These are phyloP conservation scores for Phortica okadai DNA, from an alignment of 2,888 invertebrate genomes.

Conservation along the genomic window DNA sequence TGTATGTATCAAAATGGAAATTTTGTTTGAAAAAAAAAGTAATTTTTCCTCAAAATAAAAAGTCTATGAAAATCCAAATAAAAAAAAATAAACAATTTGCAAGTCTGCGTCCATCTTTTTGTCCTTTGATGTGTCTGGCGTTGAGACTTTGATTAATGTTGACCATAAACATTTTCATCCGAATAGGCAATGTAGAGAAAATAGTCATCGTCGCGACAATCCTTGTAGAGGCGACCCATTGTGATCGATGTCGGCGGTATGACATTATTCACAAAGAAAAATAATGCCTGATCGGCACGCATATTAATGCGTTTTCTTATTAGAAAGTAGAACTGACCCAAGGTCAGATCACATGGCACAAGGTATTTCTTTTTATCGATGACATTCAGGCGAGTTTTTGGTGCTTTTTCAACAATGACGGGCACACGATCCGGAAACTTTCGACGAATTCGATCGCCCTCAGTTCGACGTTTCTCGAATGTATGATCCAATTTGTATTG, in stretches of 20 bases:
- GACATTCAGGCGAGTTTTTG: constrained; percentile 93
- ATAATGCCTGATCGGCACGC: constrained; percentile 95
- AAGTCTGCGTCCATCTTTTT: too few relatives aligned
- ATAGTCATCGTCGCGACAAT: constrained; percentile 99
- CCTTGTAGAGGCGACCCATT: constrained; percentile 97
- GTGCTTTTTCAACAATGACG: constrained; percentile 97
- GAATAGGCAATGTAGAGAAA: constrained; percentile 99
- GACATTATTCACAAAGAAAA: constrained; percentile 97
- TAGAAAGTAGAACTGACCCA: constrained; percentile 97
- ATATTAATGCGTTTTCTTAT: constrained; percentile 96
- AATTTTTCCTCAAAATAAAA: too few relatives aligned
- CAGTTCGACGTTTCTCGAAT: constrained; percentile 95
- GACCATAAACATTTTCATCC: constrained; percentile 98
- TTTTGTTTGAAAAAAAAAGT: too few relatives aligned
- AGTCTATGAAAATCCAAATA: too few relatives aligned
- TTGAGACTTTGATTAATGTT: constrained; percentile 2
- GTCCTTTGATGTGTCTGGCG: too few relatives aligned
- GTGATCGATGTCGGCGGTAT: constrained; percentile 97
- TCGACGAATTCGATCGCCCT: constrained; percentile 95
- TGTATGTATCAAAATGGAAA: too few relatives aligned
- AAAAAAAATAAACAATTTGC: too few relatives aligned
- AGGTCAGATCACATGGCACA: constrained; percentile 95
- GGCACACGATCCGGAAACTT: constrained; percentile 98
- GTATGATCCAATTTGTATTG: constrained; percentile 97
- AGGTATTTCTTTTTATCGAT: constrained; percentile 98